phyloP scores from a whole-genome alignment of 2,113 vertebrate species.

The Struthio camelus region DNA sequence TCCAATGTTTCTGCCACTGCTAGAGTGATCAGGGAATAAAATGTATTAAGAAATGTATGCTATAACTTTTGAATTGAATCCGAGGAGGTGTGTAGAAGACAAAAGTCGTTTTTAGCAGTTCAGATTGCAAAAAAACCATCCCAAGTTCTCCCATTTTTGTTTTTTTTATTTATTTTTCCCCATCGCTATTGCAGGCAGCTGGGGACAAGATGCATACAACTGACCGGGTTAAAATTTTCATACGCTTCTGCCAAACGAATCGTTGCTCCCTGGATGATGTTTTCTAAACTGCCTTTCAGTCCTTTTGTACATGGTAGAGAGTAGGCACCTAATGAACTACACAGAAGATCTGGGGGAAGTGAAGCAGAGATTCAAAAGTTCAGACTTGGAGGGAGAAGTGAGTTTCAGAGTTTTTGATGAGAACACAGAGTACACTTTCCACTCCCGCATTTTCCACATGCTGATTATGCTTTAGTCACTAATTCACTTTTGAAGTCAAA shows the following conservation, averaged over 20 bases:
- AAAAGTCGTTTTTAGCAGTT: not conserved
- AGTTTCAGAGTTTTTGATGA: conserved; percentile 79
- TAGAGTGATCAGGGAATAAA: not conserved
- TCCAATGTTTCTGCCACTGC: not conserved
- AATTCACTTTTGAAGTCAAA: conserved; percentile 74
- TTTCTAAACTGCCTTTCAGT: conserved; percentile 51
- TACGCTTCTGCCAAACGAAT: conserved; percentile 65
- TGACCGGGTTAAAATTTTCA: conserved; percentile 71
- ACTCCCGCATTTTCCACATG: conserved; percentile 78
- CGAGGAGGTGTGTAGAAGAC: not conserved
- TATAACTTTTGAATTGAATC: not conserved
- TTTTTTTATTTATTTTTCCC: not conserved
- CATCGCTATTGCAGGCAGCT: not conserved
- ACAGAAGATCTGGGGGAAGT: conserved; percentile 79
- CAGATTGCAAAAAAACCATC: not conserved
- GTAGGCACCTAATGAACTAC: conserved; percentile 69
- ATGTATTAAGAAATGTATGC: not conserved
- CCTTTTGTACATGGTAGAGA: conserved; percentile 39
- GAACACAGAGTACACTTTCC: conserved; percentile 76
- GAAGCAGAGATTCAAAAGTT: conserved; percentile 82
- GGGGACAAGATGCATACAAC: not conserved
- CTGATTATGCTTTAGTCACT: conserved; percentile 79
- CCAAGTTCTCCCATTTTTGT: not conserved
- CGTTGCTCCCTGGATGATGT: conserved; percentile 50
- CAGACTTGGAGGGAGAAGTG: conserved; percentile 81